Percentiles rank a stretch among this genome's conserved stretches.
phyloP scores from a whole-genome alignment of 2,888 invertebrate genomes.

The Rhopalosiphum nymphaeae region DNA sequence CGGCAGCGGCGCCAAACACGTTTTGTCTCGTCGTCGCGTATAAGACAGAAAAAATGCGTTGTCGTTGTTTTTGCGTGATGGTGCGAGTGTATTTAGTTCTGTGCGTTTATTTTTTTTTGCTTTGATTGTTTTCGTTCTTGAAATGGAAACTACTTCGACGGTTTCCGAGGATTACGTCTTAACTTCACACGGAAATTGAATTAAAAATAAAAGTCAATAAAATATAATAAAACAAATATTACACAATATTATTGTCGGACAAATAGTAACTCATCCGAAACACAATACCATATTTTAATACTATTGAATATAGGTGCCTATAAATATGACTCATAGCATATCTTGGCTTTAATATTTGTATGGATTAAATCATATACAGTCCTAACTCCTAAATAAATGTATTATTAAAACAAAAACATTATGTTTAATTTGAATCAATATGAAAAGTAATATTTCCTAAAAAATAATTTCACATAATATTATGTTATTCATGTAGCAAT shows the following conservation, averaged over 20 bases:
- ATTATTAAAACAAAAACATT: background rate
- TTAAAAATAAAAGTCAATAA: background rate
- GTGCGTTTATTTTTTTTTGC: background rate
- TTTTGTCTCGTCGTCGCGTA: background rate
- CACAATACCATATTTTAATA: background rate
- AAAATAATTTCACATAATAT: background rate
- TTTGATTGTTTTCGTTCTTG: background rate
- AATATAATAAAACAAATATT: background rate
- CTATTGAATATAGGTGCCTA: background rate
- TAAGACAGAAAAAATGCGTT: background rate
- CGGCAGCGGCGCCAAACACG: constrained; percentile 13
- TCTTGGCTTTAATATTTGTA: background rate
- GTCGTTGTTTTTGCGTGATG: background rate
- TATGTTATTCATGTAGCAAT: background rate
- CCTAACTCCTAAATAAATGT: background rate
- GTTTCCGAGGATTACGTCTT: background rate
- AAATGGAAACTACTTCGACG: background rate
- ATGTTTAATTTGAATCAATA: background rate
- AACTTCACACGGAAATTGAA: background rate
- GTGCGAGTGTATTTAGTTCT: background rate
- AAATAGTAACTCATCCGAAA: background rate
- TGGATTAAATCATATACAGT: background rate
- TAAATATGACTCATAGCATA: background rate
- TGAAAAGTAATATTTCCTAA: background rate
- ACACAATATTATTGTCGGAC: background rate